Evolutionary conservation across 2,113 vertebrate genomes (phyloP).

Genomic region (Emydura subglobosa): DNA sequence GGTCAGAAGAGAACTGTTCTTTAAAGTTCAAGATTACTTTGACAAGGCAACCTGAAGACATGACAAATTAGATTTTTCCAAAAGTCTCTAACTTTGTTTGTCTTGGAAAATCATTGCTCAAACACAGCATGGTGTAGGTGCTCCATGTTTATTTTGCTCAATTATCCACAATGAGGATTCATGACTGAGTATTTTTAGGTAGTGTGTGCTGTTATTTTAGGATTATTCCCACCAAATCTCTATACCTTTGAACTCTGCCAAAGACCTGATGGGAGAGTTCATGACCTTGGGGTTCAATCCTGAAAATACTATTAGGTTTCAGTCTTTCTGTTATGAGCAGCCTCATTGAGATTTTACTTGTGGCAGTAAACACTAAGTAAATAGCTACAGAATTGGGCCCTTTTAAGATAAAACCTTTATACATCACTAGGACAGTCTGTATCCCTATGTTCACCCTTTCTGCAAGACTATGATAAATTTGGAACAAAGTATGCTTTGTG

Average conservation of each 20-base stretch:
- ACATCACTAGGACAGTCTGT: not conserved
- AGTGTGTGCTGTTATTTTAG: not conserved
- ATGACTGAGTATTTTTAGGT: not conserved
- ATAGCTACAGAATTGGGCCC: not conserved
- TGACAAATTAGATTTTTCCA: not conserved
- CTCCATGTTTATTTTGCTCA: conserved; percentile 17
- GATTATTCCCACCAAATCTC: not conserved
- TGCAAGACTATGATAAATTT: too few species aligned
- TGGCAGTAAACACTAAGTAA: not conserved
- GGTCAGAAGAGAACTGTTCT: not conserved
- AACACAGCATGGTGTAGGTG: conserved; percentile 23
- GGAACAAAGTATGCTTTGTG: too few species aligned
- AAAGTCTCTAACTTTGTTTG: conserved; percentile 16
- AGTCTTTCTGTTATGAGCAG: accelerated
- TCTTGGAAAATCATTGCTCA: conserved; percentile 31
- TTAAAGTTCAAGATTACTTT: conserved; percentile 8
- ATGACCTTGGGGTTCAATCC: not conserved
- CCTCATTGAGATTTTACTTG: not conserved
- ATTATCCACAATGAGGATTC: conserved; percentile 1
- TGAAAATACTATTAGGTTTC: not conserved
- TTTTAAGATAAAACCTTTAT: not conserved
- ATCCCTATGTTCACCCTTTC: too few species aligned
- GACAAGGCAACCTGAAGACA: not conserved
- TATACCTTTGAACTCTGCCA: not conserved
- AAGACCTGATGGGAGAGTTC: not conserved